Evolutionary conservation across 2,888 invertebrate genomes (phyloP), one percentile per base, ranked within the genome.

Genomic region (Pristionchus maxplancki): DNA sequence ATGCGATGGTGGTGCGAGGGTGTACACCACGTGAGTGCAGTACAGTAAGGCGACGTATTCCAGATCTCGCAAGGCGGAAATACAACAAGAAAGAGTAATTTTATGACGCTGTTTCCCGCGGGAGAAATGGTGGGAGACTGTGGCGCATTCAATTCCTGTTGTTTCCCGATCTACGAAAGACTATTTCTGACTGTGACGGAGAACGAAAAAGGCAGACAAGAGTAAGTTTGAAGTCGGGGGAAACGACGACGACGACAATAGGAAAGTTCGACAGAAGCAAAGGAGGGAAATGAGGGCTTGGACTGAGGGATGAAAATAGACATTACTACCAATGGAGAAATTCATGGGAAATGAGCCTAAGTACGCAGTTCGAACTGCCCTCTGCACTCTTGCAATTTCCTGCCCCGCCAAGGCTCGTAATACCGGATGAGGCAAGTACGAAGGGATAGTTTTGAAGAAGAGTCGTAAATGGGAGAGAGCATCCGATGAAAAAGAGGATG

Each of bases 21-120:
- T 40, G 74, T 74, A 74, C 74, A 74, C 74, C 74, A 74, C 74
- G 74, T 74, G 74, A 67, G 74, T 74, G 74, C 40, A 74, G 74
- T 74, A 40, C 74, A 74, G 37, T 74, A 40, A 24, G 40, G 24
- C 74, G 74, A 74, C 74, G 74, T 40, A 24, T 74, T 28, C 74
- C 8, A 74, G 37, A 40, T 40, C 37, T 15, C 74, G 74, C 40
- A 13, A 40, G 40, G n/a, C 40, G 74, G 31, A 40, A 74, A 74
- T 74, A 74, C 74, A 40, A 74, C 74, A 74, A 37, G 74, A 74
- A 1, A 8, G 74, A 40, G 40, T 34, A 15, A 31, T 28, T 67
- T 67, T 34, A 67, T 67, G 64, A 67, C 64, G 64, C 64, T 67
- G 15, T 58, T 58, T 58, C 58, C 20, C 44, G 8, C 58, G 15